Base-by-base conservation (phyloP, 2,888 invertebrate species). In the Lacanobia oleracea region DNA sequence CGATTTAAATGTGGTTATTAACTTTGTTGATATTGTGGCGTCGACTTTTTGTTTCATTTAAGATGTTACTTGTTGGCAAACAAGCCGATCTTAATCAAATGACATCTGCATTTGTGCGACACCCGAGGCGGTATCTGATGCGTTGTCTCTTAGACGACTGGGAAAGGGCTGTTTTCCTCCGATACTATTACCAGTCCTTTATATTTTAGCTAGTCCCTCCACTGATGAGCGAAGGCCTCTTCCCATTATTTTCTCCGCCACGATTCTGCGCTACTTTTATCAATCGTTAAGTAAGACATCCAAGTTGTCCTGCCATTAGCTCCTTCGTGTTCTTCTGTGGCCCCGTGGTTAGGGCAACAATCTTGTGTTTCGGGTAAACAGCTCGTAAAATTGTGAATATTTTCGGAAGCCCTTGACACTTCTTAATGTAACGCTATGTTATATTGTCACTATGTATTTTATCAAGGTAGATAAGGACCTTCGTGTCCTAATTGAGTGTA, bases 401-500 rank as follows among this genome's bases (percentile, higher is more conserved):
- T 65, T 75, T 65, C 4, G 10, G 18, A 40, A 54, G 14, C 54
- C 16, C 33, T 50, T 77, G 18, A 14, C 18, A 12, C 14, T 48
- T 27, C n/a, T 54, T 68, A 48, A 67, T 67, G 10, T 75, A 1
- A 16, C 43, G 48, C 18, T 8, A 48, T 48, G 48, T 18, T 8
- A 18, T 48, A 16, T 45, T 45, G 16, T 45, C 18, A 18, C 45
- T 45, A 18, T 45, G 16, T 45, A 16, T 45, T 16, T 16, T 18
- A 18, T 16, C 45, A 45, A 43, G 21, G 45, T 33, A 45, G 33
- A 23, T 48, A 63, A 21, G 18, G n/a, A 27, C 37, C 40, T 57
- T 65, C 59, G 33, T 82, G 74, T 61, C 60, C 40, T 67, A 64
- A 59, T 57, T 43, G 57, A 72, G 51, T 27, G 27, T 27, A 27